These are phyloP conservation scores for Drosophila mercatorum DNA, from an alignment of 2,888 invertebrate genomes.

Conservation along the genomic window DNA sequence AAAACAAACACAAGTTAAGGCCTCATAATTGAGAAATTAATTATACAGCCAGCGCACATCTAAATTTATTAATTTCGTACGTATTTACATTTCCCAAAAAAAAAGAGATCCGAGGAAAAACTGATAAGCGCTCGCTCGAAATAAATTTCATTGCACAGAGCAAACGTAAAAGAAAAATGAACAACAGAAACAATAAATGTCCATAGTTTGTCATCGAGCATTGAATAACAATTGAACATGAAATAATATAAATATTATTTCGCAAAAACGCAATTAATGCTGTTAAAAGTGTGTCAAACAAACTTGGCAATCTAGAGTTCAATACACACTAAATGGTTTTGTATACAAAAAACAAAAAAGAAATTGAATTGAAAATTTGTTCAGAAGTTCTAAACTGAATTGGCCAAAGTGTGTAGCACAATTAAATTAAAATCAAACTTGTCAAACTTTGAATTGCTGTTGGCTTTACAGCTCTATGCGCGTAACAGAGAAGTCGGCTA, in stretches of 20 bases:
- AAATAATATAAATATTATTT: constrained; percentile 17
- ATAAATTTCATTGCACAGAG: constrained; percentile 26
- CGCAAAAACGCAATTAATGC: background rate
- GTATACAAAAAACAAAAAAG: background rate
- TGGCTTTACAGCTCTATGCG: background rate
- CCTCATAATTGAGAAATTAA: constrained; percentile 75
- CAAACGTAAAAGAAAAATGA: constrained; percentile 26
- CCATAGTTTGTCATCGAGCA: constrained; percentile 58
- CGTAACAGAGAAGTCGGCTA: background rate
- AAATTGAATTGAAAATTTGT: background rate
- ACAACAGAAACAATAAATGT: constrained; percentile 24
- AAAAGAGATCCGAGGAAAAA: constrained; percentile 8
- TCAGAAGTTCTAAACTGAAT: background rate
- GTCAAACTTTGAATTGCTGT: background rate
- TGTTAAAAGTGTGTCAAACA: background rate
- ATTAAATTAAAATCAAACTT: background rate
- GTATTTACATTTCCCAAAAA: constrained; percentile 46
- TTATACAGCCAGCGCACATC: constrained; percentile 56
- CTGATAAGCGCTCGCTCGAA: constrained; percentile 42
- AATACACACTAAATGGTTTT: background rate
- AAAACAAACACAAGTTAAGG: constrained; percentile 69
- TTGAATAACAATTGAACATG: constrained; percentile 12
- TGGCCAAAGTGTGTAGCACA: background rate
- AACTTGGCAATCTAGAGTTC: background rate
- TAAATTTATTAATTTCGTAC: constrained; percentile 59